Evolutionary conservation across 2,888 invertebrate species (phyloP).

Genomic region (Drosophila formosana): DNA sequence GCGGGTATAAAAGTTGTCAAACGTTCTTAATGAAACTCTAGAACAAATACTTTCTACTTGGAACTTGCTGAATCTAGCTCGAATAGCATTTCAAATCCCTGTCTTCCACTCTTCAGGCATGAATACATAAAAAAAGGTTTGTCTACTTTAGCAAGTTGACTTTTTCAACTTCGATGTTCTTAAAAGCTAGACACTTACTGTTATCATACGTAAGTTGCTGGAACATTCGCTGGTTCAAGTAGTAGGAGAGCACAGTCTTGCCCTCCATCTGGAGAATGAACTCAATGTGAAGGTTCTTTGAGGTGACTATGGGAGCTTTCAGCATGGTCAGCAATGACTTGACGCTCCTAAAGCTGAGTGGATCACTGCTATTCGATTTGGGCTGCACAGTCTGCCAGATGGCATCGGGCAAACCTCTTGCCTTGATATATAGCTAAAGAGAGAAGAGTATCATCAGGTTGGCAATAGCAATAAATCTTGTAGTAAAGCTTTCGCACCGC

Average conservation of each 20-base stretch:
- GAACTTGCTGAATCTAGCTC: no score
- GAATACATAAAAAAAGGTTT: no score
- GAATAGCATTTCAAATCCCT: no score
- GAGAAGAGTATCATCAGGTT: not conserved
- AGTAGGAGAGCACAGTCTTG: constrained; percentile 89
- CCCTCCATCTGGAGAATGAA: constrained; percentile 89
- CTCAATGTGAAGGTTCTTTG: constrained; percentile 88
- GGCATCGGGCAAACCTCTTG: constrained; percentile 85
- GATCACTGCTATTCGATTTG: constrained; percentile 85
- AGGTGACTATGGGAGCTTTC: constrained; percentile 84
- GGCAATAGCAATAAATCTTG: not conserved
- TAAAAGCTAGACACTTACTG: constrained; percentile 85
- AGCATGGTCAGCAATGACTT: constrained; percentile 85
- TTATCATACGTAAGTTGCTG: constrained; percentile 87
- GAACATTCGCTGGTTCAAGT: constrained; percentile 89
- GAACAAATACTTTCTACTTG: no score
- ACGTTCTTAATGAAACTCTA: no score
- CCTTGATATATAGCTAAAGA: constrained; percentile 87
- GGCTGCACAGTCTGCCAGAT: constrained; percentile 84
- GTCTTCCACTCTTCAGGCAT: no score
- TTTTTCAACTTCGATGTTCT: no score
- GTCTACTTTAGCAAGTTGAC: no score
- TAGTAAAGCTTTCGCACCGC: constrained; percentile 82
- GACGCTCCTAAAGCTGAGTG: constrained; percentile 87
- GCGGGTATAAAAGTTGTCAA: no score